Percentiles rank a stretch among this genome's conserved stretches.
Evolutionary conservation across 1,140 invertebrate species (phyloP).

Genomic region (Rhagoletis zephyria): DNA sequence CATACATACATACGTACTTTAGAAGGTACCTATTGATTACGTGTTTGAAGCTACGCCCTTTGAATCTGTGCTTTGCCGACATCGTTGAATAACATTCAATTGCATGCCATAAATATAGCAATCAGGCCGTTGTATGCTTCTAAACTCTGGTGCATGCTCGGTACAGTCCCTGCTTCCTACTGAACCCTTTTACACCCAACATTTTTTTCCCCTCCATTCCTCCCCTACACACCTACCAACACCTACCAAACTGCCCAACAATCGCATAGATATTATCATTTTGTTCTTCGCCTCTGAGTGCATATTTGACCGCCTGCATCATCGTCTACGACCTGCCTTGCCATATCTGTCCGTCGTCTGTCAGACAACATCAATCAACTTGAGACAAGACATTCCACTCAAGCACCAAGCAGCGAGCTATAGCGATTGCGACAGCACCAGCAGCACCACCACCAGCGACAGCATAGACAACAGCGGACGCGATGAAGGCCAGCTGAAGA

Average conservation of each 20-base stretch:
- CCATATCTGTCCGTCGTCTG: slow-evolving; percentile 51
- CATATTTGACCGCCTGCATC: slow-evolving; percentile 13
- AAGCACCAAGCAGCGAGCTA: slow-evolving; percentile 29
- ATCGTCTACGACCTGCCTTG: slow-evolving; percentile 28
- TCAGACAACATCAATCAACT: slow-evolving; percentile 70
- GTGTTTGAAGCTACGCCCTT: background rate
- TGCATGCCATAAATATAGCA: background rate
- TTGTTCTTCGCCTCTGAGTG: background rate
- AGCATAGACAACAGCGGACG: slow-evolving; percentile 5
- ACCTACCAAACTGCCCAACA: background rate
- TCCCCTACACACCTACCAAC: background rate
- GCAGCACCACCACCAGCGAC: background rate
- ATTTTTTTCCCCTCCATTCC: too few relatives aligned
- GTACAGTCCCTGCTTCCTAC: background rate
- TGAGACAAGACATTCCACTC: slow-evolving; percentile 63
- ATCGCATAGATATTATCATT: slow-evolving; percentile 21
- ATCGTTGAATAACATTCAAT: background rate
- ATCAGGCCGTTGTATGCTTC: background rate
- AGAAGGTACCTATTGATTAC: background rate
- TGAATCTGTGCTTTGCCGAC: background rate
- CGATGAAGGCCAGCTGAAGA: slow-evolving; percentile 37
- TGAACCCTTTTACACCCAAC: background rate
- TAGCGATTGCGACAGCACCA: background rate
- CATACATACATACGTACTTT: background rate
- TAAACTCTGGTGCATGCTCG: background rate